Evolutionary conservation across 2,113 vertebrate genomes (phyloP).

Genomic region (Tachysurus fulvidraco): DNA sequence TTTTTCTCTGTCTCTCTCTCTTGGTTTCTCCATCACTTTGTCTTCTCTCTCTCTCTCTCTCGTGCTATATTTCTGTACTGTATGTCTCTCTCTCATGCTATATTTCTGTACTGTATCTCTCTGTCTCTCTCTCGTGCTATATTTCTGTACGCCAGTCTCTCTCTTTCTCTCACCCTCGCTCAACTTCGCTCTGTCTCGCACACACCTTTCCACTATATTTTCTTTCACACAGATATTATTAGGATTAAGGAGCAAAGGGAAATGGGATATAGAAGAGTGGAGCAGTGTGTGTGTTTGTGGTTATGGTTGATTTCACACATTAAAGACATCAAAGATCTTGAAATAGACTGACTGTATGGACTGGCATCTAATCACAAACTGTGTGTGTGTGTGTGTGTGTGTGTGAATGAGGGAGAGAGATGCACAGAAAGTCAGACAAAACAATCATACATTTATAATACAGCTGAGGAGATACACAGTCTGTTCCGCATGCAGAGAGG

Average conservation of each 20-base stretch:
- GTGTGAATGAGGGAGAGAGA: background rate
- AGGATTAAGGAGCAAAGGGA: background rate
- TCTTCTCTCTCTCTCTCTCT: background rate
- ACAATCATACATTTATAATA: background rate
- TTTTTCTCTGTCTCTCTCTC: background rate
- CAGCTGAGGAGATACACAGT: background rate
- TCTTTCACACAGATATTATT: constrained; percentile 2
- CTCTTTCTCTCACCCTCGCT: background rate
- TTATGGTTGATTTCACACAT: background rate
- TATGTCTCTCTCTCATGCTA: background rate
- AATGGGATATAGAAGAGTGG: background rate
- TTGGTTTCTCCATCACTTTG: background rate
- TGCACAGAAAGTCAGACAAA: no score
- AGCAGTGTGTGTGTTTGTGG: background rate
- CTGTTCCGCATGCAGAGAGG: background rate
- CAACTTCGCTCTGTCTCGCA: background rate
- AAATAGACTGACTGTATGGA: background rate
- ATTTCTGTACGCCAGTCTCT: background rate
- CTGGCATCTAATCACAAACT: background rate
- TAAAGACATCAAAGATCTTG: background rate
- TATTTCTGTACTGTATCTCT: background rate
- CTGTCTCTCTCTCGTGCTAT: background rate
- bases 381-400: background rate
- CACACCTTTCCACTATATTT: background rate
- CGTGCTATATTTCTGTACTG: background rate